These are phyloP conservation scores for Fukomys damarensis DNA, from an alignment of 2,113 vertebrate genomes.

Conservation along the genomic window DNA sequence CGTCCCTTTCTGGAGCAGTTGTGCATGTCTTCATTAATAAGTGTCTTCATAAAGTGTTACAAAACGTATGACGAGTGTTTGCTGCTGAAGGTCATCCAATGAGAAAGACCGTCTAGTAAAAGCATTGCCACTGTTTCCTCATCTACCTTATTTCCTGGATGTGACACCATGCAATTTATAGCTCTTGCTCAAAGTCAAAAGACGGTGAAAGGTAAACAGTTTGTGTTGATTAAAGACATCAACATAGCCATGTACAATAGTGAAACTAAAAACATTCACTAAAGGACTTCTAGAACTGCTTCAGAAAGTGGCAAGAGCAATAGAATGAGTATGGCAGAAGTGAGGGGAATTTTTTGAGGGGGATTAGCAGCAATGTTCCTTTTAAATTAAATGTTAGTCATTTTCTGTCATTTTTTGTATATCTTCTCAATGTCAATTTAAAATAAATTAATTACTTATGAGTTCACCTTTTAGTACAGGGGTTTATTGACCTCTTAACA, in stretches of 20 bases:
- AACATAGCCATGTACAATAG: not conserved
- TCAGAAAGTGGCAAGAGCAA: not conserved
- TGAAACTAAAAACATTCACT: not conserved
- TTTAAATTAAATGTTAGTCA: not conserved
- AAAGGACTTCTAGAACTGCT: not conserved
- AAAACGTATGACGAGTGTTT: not conserved
- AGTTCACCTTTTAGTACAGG: not conserved
- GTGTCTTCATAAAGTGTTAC: not conserved
- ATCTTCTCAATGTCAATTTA: not conserved
- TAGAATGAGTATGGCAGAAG: not conserved
- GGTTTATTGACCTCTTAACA: not conserved
- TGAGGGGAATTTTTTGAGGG: not conserved
- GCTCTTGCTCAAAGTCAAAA: not conserved
- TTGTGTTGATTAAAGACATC: not conserved
- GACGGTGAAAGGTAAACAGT: not conserved
- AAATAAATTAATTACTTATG: not conserved
- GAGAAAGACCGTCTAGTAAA: not conserved
- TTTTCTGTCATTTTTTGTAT: not conserved
- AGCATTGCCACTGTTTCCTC: not conserved
- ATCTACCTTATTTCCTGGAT: not conserved
- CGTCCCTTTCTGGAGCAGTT: not conserved
- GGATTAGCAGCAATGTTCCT: not conserved
- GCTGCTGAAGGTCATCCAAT: too few relatives aligned
- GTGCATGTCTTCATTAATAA: not conserved
- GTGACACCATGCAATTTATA: not conserved